Conservation (phyloP, 2,113 vertebrate species). For the Pipa parva region DNA sequence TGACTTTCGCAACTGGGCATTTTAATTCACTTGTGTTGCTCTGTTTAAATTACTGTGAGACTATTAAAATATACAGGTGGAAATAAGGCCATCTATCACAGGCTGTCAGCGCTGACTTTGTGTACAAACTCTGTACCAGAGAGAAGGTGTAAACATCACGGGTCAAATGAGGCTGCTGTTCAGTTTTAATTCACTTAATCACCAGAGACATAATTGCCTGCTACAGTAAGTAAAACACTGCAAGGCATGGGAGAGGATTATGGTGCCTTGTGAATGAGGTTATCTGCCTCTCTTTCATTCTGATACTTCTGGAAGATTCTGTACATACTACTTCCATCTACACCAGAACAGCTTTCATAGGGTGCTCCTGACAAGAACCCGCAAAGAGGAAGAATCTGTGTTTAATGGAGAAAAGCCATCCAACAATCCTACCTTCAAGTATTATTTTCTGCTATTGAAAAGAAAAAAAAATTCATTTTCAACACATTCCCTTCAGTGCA, state of each 20-base stretch:
- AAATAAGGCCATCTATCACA: conserved; percentile 95
- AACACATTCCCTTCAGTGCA: too few species aligned
- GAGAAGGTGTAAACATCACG: conserved; percentile 74
- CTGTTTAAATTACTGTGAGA: conserved; percentile 90
- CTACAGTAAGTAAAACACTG: conserved; percentile 56
- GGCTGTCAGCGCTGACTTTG: conserved; percentile 75
- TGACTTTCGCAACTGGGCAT: too few species aligned
- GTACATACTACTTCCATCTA: too few species aligned
- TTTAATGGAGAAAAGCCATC: too few species aligned
- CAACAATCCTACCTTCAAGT: too few species aligned
- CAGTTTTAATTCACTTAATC: conserved; percentile 81
- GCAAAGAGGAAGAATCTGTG: too few species aligned
- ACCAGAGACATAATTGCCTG: conserved; percentile 67
- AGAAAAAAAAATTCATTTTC: too few species aligned
- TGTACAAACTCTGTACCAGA: conserved; percentile 36
- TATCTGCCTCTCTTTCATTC: conserved; percentile 5
- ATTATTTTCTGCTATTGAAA: too few species aligned
- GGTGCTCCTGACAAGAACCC: too few species aligned
- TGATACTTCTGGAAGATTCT: not conserved
- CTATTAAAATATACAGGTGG: conserved; percentile 89
- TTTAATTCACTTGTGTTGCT: conserved; percentile 85
- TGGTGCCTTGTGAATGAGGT: conserved; percentile 8
- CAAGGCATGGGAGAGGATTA: conserved; percentile 24
- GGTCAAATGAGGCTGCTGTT: conserved; percentile 80
- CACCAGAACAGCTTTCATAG: too few species aligned